Evolutionary conservation across 1,140 invertebrate species (phyloP).

Genomic region (Riptortus pedestris): DNA sequence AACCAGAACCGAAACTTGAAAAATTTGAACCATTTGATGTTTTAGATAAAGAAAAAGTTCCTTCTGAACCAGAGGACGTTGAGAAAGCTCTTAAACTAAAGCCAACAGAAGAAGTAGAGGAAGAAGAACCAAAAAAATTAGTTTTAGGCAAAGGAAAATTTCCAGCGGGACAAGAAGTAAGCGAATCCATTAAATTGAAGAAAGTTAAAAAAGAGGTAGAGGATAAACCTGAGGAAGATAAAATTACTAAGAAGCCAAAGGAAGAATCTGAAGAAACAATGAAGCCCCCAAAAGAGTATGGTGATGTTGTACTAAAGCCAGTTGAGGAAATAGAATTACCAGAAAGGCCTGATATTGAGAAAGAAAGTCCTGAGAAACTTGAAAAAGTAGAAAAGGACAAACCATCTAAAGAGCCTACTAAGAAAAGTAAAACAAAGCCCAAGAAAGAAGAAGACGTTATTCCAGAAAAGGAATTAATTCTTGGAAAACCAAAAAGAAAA

Average conservation of each 20-base stretch:
- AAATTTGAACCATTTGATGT: conserved; percentile 36
- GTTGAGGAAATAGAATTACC: conserved; percentile 29
- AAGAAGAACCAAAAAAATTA: conserved; percentile 27
- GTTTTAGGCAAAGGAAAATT: conserved; percentile 28
- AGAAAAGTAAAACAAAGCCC: conserved; percentile 30
- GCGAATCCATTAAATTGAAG: conserved; percentile 24
- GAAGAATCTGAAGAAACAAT: conserved; percentile 31
- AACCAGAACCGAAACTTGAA: conserved; percentile 39
- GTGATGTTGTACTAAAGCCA: conserved; percentile 33
- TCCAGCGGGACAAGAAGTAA: conserved; percentile 29
- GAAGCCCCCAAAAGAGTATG: conserved; percentile 28
- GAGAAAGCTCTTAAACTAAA: conserved; percentile 37
- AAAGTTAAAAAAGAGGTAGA: conserved; percentile 25
- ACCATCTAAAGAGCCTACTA: conserved; percentile 32
- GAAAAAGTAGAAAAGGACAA: conserved; percentile 23
- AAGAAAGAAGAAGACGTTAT: conserved; percentile 30
- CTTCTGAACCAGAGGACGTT: neutral
- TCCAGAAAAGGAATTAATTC: conserved; percentile 29
- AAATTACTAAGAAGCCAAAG: conserved; percentile 33
- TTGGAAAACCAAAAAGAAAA: conserved; percentile 33
- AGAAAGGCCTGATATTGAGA: conserved; percentile 27
- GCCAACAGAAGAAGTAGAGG: conserved; percentile 11
- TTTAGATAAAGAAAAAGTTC: conserved; percentile 30
- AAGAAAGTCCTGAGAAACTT: conserved; percentile 28
- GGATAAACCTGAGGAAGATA: conserved; percentile 35